Percentiles rank a stretch among this genome's conserved stretches.
Evolutionary conservation across 2,888 invertebrate species (phyloP).

Genomic region (Pachymerium ferrugineum): DNA sequence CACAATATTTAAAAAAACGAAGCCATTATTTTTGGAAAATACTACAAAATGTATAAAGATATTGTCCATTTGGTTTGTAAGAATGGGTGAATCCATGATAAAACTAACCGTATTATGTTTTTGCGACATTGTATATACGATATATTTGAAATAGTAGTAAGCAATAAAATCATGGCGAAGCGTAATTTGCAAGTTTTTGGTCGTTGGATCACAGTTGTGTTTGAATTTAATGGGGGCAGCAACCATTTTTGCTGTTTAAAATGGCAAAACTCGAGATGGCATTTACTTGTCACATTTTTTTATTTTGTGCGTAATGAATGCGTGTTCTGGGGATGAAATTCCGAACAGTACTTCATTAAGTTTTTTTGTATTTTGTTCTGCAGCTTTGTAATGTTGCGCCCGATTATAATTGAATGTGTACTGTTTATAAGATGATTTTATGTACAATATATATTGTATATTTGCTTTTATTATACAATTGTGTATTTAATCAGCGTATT

Average conservation of each 20-base stretch:
- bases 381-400: conserved; percentile 22
- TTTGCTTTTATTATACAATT: conserved; percentile 27
- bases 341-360: background rate
- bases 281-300: background rate
- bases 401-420: conserved; percentile 16
- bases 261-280: background rate
- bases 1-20: conserved; percentile 16
- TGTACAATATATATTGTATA: conserved; percentile 27
- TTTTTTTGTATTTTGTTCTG: conserved; percentile 4
- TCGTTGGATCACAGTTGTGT: too few relatives aligned
- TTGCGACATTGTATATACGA: conserved; percentile 21
- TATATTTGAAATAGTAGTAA: conserved; percentile 1
- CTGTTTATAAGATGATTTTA: conserved; percentile 25
- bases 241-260: background rate
- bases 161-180: conserved; percentile 15
- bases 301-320: background rate
- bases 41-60: conserved; percentile 10
- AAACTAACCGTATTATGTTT: conserved; percentile 15
- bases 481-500: conserved; percentile 12
- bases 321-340: background rate
- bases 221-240: too few relatives aligned
- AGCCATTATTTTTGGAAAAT: conserved; percentile 1
- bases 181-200: background rate
- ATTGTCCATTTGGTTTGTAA: conserved; percentile 10
- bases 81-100: conserved; percentile 23